Percentiles rank a stretch among this genome's conserved stretches.
phyloP scores from a whole-genome alignment of 2,797 vertebrate species.

The Pipistrellus nathusii region DNA sequence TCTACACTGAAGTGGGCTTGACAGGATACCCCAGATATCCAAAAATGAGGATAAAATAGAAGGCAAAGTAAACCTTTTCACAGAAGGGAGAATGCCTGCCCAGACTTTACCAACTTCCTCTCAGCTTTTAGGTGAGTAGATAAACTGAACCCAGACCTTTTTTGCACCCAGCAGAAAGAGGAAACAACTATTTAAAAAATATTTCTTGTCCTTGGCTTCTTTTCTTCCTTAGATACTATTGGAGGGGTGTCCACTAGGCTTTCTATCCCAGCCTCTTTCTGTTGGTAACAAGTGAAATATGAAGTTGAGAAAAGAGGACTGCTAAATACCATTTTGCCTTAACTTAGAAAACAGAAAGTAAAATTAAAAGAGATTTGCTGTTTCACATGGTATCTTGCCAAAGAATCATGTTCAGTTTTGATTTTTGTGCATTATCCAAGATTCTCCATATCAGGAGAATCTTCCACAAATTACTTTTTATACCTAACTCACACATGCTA shows the following conservation, averaged over 20 bases:
- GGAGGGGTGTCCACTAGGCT: not conserved
- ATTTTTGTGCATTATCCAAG: constrained; percentile 8
- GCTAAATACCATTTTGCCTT: constrained; percentile 5
- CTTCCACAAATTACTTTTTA: constrained; percentile 16
- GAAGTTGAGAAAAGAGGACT: constrained; percentile 52
- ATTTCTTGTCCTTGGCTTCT: not conserved
- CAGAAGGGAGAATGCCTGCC: not conserved
- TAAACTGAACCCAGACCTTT: not conserved
- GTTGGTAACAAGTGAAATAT: constrained; percentile 40
- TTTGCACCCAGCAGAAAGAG: constrained; percentile 55
- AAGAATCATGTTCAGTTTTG: constrained; percentile 9
- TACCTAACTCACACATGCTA: constrained; percentile 31
- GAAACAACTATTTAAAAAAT: constrained; percentile 24
- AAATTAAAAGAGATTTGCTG: constrained; percentile 30
- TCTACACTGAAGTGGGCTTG: constrained; percentile 33
- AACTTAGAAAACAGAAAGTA: constrained; percentile 38
- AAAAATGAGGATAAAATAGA: constrained; percentile 32
- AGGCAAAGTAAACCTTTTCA: constrained; percentile 49
- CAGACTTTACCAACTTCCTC: constrained; percentile 14
- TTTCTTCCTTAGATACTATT: constrained; percentile 18
- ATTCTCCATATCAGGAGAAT: constrained; percentile 37
- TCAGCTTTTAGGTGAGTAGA: not conserved
- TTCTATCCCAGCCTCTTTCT: constrained; percentile 55
- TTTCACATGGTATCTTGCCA: constrained; percentile 56
- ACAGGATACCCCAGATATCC: constrained; percentile 31